phyloP scores from a whole-genome alignment of 2,113 vertebrate genomes.

The Bubo scandiacus region DNA sequence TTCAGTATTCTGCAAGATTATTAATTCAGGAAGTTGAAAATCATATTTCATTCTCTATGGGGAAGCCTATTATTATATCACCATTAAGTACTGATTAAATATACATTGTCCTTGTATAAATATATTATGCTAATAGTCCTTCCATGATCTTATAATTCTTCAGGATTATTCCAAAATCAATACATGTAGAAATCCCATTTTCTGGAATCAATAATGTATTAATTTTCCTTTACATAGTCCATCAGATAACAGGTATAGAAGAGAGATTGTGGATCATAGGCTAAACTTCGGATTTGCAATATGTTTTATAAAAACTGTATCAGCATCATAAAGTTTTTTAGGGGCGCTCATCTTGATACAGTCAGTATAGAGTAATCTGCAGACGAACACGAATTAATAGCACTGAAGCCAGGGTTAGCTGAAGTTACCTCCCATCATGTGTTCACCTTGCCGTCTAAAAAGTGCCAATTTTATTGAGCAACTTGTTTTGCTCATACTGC shows the following conservation, averaged over 20 bases:
- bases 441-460: not conserved
- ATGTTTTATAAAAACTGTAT: not conserved
- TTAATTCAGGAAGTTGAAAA: conserved; percentile 60
- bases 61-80: conserved; percentile 55
- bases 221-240: not conserved
- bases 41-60: not conserved
- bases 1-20: conserved; percentile 23
- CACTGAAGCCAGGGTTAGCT: not conserved
- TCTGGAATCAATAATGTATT: not conserved
- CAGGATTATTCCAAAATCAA: conserved; percentile 19
- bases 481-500: not conserved
- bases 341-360: not conserved
- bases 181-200: not conserved
- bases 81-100: conserved; percentile 55
- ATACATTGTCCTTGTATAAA: conserved; percentile 47
- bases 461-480: not conserved
- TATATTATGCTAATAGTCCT: conserved; percentile 41
- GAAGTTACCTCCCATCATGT: not conserved
- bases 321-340: not conserved
- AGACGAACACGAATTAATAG: not conserved
- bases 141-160: conserved; percentile 32
- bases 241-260: not conserved
- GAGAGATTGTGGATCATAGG: not conserved
- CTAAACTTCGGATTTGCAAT: not conserved
- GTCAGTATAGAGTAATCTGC: not conserved